Conservation (phyloP, 2,888 invertebrate species). For the Eurois occulta region DNA sequence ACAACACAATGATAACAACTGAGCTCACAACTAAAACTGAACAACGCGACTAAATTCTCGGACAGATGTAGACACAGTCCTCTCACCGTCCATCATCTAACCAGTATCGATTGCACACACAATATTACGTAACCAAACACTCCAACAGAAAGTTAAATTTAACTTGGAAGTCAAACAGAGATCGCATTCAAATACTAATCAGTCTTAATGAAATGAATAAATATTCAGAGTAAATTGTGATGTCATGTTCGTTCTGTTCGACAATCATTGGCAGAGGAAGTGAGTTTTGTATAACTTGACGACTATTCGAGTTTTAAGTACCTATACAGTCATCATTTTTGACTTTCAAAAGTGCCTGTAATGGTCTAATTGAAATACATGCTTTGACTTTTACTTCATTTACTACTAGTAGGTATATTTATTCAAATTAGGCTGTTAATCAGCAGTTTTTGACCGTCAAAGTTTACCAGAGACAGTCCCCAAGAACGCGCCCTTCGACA, state of each 20-base stretch:
- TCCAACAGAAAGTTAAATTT: conserved; percentile 55
- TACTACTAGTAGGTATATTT: too few relatives aligned
- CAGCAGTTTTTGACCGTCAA: too few relatives aligned
- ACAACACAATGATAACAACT: background rate
- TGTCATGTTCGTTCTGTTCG: conserved; percentile 16
- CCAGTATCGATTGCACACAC: conserved; percentile 45
- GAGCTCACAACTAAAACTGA: background rate
- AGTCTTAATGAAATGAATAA: conserved; percentile 47
- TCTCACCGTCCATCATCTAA: conserved; percentile 24
- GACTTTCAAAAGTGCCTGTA: too few relatives aligned
- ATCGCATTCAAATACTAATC: conserved; percentile 40
- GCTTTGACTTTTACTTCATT: too few relatives aligned
- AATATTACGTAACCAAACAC: conserved; percentile 51
- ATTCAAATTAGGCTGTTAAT: too few relatives aligned
- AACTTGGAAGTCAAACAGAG: conserved; percentile 53
- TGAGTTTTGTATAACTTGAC: background rate
- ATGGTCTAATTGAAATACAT: too few relatives aligned
- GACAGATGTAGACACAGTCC: conserved; percentile 45
- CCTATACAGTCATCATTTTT: background rate
- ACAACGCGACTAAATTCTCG: conserved; percentile 23
- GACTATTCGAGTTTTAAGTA: background rate
- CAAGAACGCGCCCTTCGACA: too few relatives aligned
- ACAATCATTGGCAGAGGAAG: background rate
- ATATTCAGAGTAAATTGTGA: conserved; percentile 43
- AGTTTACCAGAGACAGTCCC: too few relatives aligned